These are phyloP conservation scores for Amphipyra berbera DNA, from an alignment of 2,888 invertebrate species.

Conservation along the genomic window DNA sequence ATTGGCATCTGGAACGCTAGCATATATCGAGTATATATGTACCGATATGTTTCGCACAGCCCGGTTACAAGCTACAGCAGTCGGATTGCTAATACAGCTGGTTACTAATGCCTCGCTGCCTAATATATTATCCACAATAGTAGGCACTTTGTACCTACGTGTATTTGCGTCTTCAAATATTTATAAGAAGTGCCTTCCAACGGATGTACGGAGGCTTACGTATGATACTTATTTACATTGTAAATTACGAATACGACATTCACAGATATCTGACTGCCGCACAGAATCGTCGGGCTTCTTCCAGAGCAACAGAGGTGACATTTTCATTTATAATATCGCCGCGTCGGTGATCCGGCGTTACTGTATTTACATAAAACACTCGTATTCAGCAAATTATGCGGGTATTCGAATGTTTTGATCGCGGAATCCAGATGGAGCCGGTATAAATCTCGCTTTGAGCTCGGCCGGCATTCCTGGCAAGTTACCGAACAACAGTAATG, in stretches of 20 bases:
- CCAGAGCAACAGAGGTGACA: constrained; percentile 38
- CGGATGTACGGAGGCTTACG: constrained; percentile 36
- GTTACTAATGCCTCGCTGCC: constrained; percentile 10
- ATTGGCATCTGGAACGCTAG: constrained; percentile 16
- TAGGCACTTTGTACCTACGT: constrained; percentile 1
- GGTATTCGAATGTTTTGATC: constrained; percentile 74
- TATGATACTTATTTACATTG: constrained; percentile 56
- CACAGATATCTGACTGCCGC: constrained; percentile 31
- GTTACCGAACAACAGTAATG: constrained; percentile 83
- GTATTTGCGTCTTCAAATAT: constrained; percentile 51
- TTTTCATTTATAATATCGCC: constrained; percentile 59
- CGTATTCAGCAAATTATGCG: constrained; percentile 73
- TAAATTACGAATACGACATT: constrained; percentile 51
- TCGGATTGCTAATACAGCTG: constrained; percentile 19
- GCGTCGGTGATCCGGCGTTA: constrained; percentile 55
- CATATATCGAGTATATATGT: constrained; percentile 9
- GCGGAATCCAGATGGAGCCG: constrained; percentile 68
- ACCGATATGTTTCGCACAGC: constrained; percentile 22
- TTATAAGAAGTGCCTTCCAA: constrained; percentile 34
- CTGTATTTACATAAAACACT: constrained; percentile 77
- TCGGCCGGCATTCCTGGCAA: constrained; percentile 76
- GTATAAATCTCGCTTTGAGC: constrained; percentile 81
- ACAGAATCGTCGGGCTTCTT: constrained; percentile 38
- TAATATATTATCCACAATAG: constrained; percentile 3
- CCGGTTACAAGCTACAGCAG: constrained; percentile 4